Evolutionary conservation across 1,140 invertebrate species (phyloP), one percentile per base, ranked within the genome.

Genomic region (Drosophila serrata): DNA sequence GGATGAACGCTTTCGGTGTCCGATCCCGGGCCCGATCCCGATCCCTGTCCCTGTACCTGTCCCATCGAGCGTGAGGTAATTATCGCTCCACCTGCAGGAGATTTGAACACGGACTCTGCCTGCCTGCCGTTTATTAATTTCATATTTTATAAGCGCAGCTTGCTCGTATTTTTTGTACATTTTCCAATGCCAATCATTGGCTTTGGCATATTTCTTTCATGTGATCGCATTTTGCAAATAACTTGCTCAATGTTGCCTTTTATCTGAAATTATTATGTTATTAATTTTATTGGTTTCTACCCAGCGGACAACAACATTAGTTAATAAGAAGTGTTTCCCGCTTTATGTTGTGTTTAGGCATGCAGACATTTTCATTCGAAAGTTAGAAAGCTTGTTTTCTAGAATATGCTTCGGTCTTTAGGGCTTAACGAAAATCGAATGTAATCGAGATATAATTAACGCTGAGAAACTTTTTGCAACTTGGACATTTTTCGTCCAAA

Each of bases 81-180:
- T 82, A 79, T 39, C 62, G 19, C 12, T 35, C 15, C 57, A 46
- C 46, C 53, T 42, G 39, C 37, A 48, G 43, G 19, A 35, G 51
- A 58, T 61, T 19, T 46, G 60, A 58, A 17, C 17, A 13, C 31
- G 17, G 17, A 19, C 49, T 15, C 49, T 13, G 31, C 1, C 17
- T 37, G n/a, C 12, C 48, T 59, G 75, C 70, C 70, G 69, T 56
- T 82, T 79, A 82, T 78, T 67, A 68, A 81, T 69, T 75, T 82
- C 37, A 70, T 82, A 75, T 74, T 75, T 78, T 65, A 45, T 39
- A 45, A n/a, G 51, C 43, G 17, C 35, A 15, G 29, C 48, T 59
- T 53, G 40, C 22, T 58, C n/a, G 35, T 22, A 27, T 39, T 57
- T 37, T 39, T 31, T 60, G 56, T 31, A 15, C 33, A 58, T 33